Evolutionary conservation across 2,797 vertebrate genomes (phyloP).

Genomic region (Brotula barbata): DNA sequence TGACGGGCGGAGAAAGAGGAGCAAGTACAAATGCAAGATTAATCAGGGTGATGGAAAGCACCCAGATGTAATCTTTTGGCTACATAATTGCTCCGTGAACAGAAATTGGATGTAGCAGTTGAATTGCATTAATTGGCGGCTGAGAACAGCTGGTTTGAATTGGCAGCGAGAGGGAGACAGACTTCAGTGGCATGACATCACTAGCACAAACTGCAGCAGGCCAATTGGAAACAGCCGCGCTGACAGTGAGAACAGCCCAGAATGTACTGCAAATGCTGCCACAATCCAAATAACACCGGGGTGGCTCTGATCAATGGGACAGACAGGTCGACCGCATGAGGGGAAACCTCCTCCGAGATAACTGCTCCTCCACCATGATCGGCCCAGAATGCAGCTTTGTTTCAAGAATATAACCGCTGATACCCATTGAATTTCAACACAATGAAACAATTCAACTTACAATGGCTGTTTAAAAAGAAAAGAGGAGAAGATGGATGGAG

Average conservation of each 20-base stretch:
- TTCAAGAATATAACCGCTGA: background rate
- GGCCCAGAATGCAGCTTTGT: constrained; percentile 9
- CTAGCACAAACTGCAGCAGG: constrained; percentile 36
- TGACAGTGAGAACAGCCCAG: constrained; percentile 24
- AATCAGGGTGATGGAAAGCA: constrained; percentile 18
- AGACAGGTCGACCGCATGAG: constrained; percentile 19
- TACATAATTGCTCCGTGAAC: constrained; percentile 29
- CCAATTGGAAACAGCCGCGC: constrained; percentile 56
- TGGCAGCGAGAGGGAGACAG: constrained; percentile 24
- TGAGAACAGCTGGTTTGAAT: constrained; percentile 57
- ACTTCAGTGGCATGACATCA: constrained; percentile 54
- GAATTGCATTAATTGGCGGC: constrained; percentile 25
- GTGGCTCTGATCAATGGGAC: constrained; percentile 33
- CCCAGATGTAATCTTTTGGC: constrained; percentile 14
- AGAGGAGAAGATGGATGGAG: constrained; percentile 1
- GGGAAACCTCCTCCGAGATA: constrained; percentile 39
- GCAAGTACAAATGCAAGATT: constrained; percentile 1
- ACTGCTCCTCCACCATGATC: background rate
- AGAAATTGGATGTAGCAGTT: constrained; percentile 19
- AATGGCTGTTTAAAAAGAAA: constrained; percentile 1
- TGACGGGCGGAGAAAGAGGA: background rate
- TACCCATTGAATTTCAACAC: constrained; percentile 4
- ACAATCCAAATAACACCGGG: constrained; percentile 41
- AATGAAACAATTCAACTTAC: constrained; percentile 12
- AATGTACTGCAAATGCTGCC: constrained; percentile 21